phyloP scores from a whole-genome alignment of 2,797 vertebrate genomes.

The Ciconia nigra region DNA sequence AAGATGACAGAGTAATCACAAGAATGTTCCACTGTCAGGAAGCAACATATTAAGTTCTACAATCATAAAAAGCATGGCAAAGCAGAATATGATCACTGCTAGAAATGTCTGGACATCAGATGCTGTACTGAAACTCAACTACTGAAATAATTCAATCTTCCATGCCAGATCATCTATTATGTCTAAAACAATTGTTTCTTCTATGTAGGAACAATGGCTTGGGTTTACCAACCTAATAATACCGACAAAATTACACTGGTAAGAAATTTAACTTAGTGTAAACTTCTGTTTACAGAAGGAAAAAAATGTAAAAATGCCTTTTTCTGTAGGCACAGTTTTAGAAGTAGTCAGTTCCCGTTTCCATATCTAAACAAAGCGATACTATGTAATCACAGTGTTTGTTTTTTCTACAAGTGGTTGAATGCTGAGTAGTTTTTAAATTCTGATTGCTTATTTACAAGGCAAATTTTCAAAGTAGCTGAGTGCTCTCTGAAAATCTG shows the following conservation, averaged over 20 bases:
- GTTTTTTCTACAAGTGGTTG: neutral
- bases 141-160: neutral
- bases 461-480: neutral
- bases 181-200: neutral
- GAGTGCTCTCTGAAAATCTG: neutral
- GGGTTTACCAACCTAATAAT: neutral
- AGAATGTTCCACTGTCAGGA: neutral
- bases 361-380: neutral
- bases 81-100: neutral
- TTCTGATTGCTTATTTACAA: neutral
- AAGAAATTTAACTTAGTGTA: neutral
- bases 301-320: no score
- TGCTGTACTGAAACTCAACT: neutral
- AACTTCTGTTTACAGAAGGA: neutral
- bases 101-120: neutral
- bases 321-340: neutral
- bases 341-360: neutral
- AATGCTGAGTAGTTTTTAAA: neutral
- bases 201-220: neutral
- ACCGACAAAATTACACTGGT: neutral
- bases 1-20: neutral
- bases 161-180: neutral
- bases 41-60: neutral
- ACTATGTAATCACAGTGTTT: neutral
- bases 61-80: neutral